These are phyloP conservation scores for Geopemphigus sp. DNA, from an alignment of 1,140 invertebrate genomes.

Conservation along the genomic window DNA sequence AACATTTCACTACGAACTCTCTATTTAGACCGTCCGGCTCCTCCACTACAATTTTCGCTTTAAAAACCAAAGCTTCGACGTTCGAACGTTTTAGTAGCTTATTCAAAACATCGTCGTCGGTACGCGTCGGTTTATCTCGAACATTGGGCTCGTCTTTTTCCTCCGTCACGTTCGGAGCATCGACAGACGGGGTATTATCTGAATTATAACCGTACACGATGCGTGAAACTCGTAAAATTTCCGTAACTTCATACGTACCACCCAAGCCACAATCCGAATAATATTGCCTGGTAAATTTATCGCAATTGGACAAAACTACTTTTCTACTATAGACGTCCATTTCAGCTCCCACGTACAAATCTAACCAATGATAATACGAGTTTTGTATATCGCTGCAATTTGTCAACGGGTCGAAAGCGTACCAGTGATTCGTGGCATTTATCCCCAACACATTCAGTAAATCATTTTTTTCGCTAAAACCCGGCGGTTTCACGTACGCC, in stretches of 20 bases:
- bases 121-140: neutral
- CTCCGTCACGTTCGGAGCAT: neutral
- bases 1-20: constrained; percentile 33
- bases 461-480: constrained; percentile 20
- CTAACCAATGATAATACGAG: constrained; percentile 19
- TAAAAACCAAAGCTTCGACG: constrained; percentile 25
- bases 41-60: constrained; percentile 6
- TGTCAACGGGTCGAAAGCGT: neutral
- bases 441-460: constrained; percentile 20
- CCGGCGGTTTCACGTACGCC: constrained; percentile 24
- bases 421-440: constrained; percentile 13
- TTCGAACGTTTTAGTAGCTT: neutral
- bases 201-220: neutral
- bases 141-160: neutral
- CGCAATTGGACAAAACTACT: constrained; percentile 21
- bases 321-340: constrained; percentile 28
- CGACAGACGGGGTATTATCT: neutral
- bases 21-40: neutral
- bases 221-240: neutral
- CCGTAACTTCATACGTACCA: neutral
- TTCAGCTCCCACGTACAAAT: constrained; percentile 19
- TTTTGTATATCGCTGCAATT: neutral
- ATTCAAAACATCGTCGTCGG: constrained; percentile 9
- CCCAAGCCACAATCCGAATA: constrained; percentile 16
- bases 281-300: constrained; percentile 24